phyloP scores from a whole-genome alignment of 2,888 invertebrate species.

The Cremastinae sp. region DNA sequence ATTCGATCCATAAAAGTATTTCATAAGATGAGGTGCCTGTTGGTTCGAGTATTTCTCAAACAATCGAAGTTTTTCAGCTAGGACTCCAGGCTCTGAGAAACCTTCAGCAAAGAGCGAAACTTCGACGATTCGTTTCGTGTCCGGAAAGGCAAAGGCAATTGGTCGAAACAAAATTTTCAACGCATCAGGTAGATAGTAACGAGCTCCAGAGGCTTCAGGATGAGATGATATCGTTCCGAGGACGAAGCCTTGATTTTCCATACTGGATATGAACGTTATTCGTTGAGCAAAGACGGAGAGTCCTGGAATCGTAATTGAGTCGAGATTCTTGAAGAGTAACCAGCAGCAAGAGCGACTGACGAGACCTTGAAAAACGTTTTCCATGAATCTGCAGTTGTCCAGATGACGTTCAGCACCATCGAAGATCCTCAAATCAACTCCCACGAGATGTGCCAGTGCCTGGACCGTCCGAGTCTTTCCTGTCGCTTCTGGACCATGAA shows the following conservation, averaged over 20 bases:
- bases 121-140: conserved; percentile 83
- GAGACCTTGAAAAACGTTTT: conserved; percentile 82
- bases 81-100: conserved; percentile 81
- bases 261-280: conserved; percentile 79
- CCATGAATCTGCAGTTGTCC: conserved; percentile 82
- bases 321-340: conserved; percentile 84
- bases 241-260: conserved; percentile 84
- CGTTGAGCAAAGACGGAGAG: conserved; percentile 83
- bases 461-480: conserved; percentile 83
- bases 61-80: conserved; percentile 82
- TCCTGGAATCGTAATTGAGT: conserved; percentile 81
- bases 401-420: conserved; percentile 81
- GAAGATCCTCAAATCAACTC: conserved; percentile 82
- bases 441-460: conserved; percentile 82
- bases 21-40: conserved; percentile 53
- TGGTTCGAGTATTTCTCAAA: conserved; percentile 82
- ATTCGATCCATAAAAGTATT: conserved; percentile 79
- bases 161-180: conserved; percentile 83
- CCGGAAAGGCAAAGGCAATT: conserved; percentile 84
- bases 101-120: conserved; percentile 83
- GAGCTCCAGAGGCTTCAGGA: neutral
- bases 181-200: conserved; percentile 81
- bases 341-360: conserved; percentile 80
- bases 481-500: conserved; percentile 81
- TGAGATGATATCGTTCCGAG: conserved; percentile 81